phyloP scores from a whole-genome alignment of 2,797 vertebrate species.

The Cyclura pinguis region DNA sequence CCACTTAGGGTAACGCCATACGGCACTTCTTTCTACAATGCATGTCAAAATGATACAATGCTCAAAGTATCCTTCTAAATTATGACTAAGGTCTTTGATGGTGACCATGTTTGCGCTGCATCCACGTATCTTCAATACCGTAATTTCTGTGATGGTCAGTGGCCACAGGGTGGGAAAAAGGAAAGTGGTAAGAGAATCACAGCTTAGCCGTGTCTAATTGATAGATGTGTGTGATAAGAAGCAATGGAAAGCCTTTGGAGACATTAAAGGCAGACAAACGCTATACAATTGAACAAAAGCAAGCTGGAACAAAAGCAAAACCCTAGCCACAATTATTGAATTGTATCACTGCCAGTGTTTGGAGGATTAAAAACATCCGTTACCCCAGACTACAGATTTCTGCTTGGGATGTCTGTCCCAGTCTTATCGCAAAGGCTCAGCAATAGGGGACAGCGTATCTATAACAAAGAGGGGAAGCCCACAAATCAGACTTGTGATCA shows the following conservation, averaged over 20 bases:
- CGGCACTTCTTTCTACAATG: conserved; percentile 40
- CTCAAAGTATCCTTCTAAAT: conserved; percentile 34
- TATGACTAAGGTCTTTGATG: conserved; percentile 22
- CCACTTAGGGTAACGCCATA: conserved; percentile 21
- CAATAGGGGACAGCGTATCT: not conserved
- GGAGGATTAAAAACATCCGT: not conserved
- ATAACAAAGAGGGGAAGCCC: not conserved
- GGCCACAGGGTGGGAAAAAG: not conserved
- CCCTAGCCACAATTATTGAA: not conserved
- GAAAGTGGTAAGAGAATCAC: conserved; percentile 9
- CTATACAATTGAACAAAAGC: not conserved
- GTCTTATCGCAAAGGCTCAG: not conserved
- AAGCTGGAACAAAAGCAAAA: not conserved
- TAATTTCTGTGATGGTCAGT: conserved; percentile 35
- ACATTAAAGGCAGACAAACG: not conserved
- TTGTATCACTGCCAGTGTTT: not conserved
- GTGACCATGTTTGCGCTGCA: conserved; percentile 40
- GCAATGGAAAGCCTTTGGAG: conserved; percentile 9
- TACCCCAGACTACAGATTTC: not conserved
- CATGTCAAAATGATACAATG: conserved; percentile 17
- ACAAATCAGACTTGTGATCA: not conserved
- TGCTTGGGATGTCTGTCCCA: not conserved
- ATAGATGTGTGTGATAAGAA: not conserved
- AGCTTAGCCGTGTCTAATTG: not conserved
- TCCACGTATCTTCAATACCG: conserved; percentile 26